Evolutionary conservation across 2,113 vertebrate species (phyloP).

Genomic region (Pelmatolapia mariae): DNA sequence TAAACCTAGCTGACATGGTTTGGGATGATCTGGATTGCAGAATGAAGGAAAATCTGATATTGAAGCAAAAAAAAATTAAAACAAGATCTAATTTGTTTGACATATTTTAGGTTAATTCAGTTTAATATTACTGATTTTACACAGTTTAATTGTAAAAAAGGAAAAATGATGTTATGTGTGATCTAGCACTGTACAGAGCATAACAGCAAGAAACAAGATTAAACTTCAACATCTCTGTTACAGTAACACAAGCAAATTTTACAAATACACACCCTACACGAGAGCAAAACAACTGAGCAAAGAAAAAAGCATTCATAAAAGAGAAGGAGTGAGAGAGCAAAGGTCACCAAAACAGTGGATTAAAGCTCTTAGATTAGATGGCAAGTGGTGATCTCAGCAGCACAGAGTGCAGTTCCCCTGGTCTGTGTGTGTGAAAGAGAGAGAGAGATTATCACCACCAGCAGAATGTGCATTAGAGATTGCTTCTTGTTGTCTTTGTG

Average conservation of each 20-base stretch:
- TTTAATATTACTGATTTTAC: neutral
- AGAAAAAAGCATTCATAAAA: neutral
- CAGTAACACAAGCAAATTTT: neutral
- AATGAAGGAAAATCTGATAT: neutral
- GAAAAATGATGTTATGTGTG: rapidly evolving
- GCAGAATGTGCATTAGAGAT: slow-evolving; percentile 55
- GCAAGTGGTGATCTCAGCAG: slow-evolving; percentile 49
- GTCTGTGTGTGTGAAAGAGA: neutral
- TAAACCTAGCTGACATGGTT: neutral
- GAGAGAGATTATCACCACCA: slow-evolving; percentile 34
- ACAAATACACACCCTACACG: neutral
- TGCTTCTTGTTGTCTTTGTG: slow-evolving; percentile 25
- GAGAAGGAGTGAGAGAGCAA: neutral
- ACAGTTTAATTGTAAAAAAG: neutral
- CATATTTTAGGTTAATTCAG: neutral
- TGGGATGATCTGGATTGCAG: neutral
- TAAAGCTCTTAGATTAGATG: slow-evolving; percentile 55
- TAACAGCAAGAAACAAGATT: neutral
- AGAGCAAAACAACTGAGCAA: neutral
- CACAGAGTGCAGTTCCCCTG: slow-evolving; percentile 44
- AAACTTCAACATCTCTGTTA: neutral
- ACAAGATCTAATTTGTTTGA: neutral
- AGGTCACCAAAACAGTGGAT: slow-evolving; percentile 31
- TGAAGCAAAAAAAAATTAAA: neutral
- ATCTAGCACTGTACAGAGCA: neutral